Evolutionary conservation across 2,113 vertebrate genomes (phyloP).

Genomic region (Equus przewalskii): DNA sequence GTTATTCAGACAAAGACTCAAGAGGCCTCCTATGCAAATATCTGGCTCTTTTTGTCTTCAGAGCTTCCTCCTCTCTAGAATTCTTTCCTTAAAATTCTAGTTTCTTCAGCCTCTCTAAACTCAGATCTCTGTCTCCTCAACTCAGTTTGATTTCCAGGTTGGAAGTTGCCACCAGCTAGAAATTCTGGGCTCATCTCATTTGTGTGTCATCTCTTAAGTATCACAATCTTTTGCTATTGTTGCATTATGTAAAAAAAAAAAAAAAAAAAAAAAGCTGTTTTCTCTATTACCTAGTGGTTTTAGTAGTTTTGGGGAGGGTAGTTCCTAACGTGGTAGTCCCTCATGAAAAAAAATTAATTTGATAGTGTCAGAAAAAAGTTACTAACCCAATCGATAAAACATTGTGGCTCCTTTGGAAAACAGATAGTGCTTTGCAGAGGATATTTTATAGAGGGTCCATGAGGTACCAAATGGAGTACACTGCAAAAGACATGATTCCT

Average conservation of each 20-base stretch:
- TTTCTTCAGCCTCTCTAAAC: background rate
- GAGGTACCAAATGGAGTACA: background rate
- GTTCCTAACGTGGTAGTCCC: background rate
- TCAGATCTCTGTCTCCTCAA: background rate
- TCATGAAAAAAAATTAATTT: background rate
- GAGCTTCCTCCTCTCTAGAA: background rate
- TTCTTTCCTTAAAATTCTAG: background rate
- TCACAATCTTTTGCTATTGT: background rate
- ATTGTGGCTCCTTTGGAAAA: background rate
- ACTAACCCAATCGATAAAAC: background rate
- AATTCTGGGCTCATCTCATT: background rate
- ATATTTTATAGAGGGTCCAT: background rate
- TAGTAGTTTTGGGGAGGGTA: background rate
- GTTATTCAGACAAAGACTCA: background rate
- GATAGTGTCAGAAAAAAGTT: background rate
- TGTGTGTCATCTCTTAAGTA: background rate
- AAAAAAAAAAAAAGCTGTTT: background rate
- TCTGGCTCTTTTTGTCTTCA: background rate
- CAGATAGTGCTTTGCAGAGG: background rate
- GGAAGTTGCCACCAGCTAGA: background rate
- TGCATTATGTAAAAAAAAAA: background rate
- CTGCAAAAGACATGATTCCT: background rate
- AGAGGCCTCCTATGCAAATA: background rate
- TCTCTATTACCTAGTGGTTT: background rate
- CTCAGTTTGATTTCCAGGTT: background rate